Percentiles rank a stretch among this genome's conserved stretches.
phyloP scores from a whole-genome alignment of 2,113 vertebrate species.

The Merops nubicus region DNA sequence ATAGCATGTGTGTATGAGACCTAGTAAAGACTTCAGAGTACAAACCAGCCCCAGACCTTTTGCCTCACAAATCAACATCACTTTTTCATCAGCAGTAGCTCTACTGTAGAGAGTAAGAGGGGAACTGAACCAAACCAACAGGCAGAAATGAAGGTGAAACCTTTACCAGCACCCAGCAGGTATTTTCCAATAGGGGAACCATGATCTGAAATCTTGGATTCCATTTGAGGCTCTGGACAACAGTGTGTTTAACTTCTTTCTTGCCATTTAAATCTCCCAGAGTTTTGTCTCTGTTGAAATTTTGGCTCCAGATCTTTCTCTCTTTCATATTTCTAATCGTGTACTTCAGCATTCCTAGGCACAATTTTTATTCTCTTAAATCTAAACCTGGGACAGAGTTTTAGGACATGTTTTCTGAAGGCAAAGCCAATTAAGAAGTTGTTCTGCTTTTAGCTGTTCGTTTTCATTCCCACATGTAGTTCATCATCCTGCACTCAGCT shows the following conservation, averaged over 20 bases:
- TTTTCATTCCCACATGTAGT: neutral
- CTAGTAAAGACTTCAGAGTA: neutral
- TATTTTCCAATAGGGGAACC: neutral
- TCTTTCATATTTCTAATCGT: neutral
- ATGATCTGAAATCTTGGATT: neutral
- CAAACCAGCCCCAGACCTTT: neutral
- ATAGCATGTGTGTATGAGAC: neutral
- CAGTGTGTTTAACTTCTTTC: neutral
- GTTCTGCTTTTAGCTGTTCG: neutral
- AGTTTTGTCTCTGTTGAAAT: neutral
- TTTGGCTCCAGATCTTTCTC: neutral
- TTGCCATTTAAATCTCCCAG: neutral
- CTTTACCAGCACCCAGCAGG: neutral
- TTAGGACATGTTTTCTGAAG: neutral
- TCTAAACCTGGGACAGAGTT: neutral
- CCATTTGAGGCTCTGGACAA: neutral
- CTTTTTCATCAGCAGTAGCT: neutral
- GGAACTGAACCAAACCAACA: neutral
- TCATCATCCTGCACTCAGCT: neutral
- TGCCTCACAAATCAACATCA: neutral
- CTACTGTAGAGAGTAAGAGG: neutral
- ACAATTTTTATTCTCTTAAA: neutral
- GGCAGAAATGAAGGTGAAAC: neutral
- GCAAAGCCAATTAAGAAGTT: neutral
- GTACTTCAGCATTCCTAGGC: neutral